Evolutionary conservation across 2,888 invertebrate species (phyloP).

Genomic region (Nebria brevicollis): DNA sequence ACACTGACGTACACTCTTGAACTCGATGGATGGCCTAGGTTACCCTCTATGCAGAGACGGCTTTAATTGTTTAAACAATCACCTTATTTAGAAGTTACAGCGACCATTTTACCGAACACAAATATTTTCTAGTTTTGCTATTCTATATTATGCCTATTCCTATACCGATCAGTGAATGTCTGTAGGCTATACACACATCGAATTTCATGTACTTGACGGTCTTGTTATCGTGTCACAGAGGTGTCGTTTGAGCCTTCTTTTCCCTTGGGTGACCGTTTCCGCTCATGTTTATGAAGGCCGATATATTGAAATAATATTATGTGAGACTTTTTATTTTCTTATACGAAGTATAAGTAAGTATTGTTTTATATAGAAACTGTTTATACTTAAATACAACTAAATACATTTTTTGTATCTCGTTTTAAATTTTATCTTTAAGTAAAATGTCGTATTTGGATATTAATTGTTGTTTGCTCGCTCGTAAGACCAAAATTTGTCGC

Average conservation of each 20-base stretch:
- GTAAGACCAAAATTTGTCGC: too few relatives aligned
- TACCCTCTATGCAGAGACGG: not conserved
- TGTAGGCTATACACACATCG: not conserved
- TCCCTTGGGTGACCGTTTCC: constrained; percentile 25
- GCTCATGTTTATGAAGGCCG: constrained; percentile 24
- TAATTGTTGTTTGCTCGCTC: too few relatives aligned
- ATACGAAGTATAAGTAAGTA: too few relatives aligned
- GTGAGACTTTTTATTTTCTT: not conserved
- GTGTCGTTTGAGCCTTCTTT: constrained; percentile 35
- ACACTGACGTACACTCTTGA: not conserved
- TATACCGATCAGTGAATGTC: not conserved
- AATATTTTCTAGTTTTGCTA: too few relatives aligned
- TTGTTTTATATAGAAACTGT: too few relatives aligned
- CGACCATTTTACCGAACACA: too few relatives aligned
- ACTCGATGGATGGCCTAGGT: not conserved
- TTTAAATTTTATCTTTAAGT: too few relatives aligned
- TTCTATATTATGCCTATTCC: not conserved
- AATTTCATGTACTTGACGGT: constrained; percentile 25
- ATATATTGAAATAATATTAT: not conserved
- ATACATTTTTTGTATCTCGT: too few relatives aligned
- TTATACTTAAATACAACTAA: too few relatives aligned
- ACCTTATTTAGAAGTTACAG: not conserved
- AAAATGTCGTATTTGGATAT: too few relatives aligned
- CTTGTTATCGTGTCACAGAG: constrained; percentile 41
- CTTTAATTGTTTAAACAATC: not conserved